These are phyloP conservation scores for Schizothorax lantsangensis DNA, from an alignment of 2,797 vertebrate species.

Conservation along the genomic window DNA sequence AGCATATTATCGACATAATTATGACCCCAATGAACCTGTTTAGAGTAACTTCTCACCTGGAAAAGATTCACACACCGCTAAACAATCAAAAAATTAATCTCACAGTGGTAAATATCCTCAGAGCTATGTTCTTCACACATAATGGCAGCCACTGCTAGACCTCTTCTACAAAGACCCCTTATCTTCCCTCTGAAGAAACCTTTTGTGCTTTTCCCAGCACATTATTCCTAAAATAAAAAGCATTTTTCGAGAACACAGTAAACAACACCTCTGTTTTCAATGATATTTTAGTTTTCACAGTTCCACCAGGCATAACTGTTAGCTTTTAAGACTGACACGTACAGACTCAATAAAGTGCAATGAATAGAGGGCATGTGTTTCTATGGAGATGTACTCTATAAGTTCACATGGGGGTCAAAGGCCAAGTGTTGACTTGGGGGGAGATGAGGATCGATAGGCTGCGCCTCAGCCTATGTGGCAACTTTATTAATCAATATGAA, in stretches of 20 bases:
- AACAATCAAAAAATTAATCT: slow-evolving; percentile 7
- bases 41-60: not conserved
- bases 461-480: slow-evolving; percentile 63
- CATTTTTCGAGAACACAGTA: slow-evolving; percentile 36
- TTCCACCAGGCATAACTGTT: slow-evolving; percentile 15
- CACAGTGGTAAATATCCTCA: slow-evolving; percentile 13
- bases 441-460: slow-evolving; percentile 70
- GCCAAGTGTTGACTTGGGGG: slow-evolving; percentile 26
- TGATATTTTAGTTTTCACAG: slow-evolving; percentile 60
- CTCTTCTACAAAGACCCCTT: slow-evolving; percentile 1
- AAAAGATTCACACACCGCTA: not conserved
- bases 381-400: slow-evolving; percentile 24
- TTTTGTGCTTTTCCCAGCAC: not conserved
- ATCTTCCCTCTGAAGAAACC: not conserved
- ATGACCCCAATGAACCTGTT: not conserved
- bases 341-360: slow-evolving; percentile 3
- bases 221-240: slow-evolving; percentile 11
- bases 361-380: slow-evolving; percentile 3
- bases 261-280: slow-evolving; percentile 58
- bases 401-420: slow-evolving; percentile 55
- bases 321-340: not conserved
- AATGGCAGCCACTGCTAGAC: slow-evolving; percentile 4
- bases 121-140: not conserved
- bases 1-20: not conserved
- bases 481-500: slow-evolving; percentile 72